Evolutionary conservation across 2,113 vertebrate genomes (phyloP), one percentile per base, ranked within the genome.

Genomic region (Pollachius pollachius): DNA sequence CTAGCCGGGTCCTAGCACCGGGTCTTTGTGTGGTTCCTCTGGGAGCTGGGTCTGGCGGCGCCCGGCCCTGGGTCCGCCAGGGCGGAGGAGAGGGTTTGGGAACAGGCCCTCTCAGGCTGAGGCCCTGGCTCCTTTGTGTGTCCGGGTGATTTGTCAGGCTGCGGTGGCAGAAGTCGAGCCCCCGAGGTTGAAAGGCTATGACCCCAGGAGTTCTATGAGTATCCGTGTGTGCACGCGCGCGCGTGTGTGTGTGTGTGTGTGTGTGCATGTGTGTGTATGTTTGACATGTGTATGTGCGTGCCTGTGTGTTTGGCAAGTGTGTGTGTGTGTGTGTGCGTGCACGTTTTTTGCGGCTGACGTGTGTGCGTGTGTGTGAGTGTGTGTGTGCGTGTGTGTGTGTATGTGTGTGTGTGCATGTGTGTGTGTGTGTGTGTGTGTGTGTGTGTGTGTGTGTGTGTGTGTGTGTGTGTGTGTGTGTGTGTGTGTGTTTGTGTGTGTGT

Each of bases 111-210:
- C 93, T 93, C 92, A 95, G 85, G 92, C 93, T 92, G 93, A 87
- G 91, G 91, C 90, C 94, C 93, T 93, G 91, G 90, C 90, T 93
- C 94, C 93, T 95, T 96, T 97, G 94, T 96, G 90, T 94, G 89
- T 85, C 85, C 87, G 90, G 94, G 91, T 86, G 92, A 98, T 98
- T 96, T 97, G 95, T 97, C 95, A 98, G 95, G 94, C 90, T 90
- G 89, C 69, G 87, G 94, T 96, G 96, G 95, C 95, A 98, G 94
- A 98, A 97, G 97, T 99, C 95, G 96, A 97, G 95, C 94, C 94
- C 94, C 92, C 83, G 91, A 94, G 95, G 96, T 96, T 98, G 94
- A 98, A 96, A 98, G 96, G 96, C 95, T 96, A 92, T 95, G 96
- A 97, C 96, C 97, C 93, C 92, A 94, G 92, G 91, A 95, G 93